These are phyloP conservation scores for Pristionchus maxplancki DNA, from an alignment of 2,888 invertebrate species.

Conservation along the genomic window DNA sequence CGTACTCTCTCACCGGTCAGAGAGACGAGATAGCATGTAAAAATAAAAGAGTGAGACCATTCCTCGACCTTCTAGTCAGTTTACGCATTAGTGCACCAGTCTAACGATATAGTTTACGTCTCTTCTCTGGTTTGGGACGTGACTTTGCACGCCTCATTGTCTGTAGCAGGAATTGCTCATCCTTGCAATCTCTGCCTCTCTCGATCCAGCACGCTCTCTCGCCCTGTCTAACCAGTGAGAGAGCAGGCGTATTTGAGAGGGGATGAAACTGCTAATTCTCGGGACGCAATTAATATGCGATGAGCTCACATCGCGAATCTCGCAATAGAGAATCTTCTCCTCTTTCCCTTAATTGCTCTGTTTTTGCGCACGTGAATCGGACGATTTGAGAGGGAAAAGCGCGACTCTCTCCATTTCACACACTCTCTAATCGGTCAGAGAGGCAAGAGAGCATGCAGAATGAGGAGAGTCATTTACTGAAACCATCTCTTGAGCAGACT, in stretches of 20 bases:
- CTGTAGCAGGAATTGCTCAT: not conserved
- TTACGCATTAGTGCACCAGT: too few relatives aligned
- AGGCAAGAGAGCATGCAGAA: not conserved
- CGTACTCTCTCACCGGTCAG: too few relatives aligned
- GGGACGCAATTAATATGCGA: constrained; percentile 13
- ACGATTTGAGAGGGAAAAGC: not conserved
- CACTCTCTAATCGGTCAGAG: not conserved
- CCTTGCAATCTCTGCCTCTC: not conserved
- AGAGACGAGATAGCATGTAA: too few relatives aligned
- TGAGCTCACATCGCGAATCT: not conserved
- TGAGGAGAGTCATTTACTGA: too few relatives aligned
- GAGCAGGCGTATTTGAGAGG: not conserved
- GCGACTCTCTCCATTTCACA: not conserved
- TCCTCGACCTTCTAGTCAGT: too few relatives aligned
- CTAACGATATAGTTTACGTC: too few relatives aligned
- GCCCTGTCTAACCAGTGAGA: not conserved
- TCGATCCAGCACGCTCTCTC: not conserved
- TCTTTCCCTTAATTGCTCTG: not conserved
- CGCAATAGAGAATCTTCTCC: not conserved
- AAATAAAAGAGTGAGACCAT: too few relatives aligned
- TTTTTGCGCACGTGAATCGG: not conserved
- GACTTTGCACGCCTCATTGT: too few relatives aligned
- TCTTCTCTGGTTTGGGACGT: too few relatives aligned
- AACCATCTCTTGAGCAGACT: too few relatives aligned
- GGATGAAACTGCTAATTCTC: too few relatives aligned